Evolutionary conservation across 2,888 invertebrate genomes (phyloP), one percentile per base, ranked within the genome.

Genomic region (Charanyca ferruginea): DNA sequence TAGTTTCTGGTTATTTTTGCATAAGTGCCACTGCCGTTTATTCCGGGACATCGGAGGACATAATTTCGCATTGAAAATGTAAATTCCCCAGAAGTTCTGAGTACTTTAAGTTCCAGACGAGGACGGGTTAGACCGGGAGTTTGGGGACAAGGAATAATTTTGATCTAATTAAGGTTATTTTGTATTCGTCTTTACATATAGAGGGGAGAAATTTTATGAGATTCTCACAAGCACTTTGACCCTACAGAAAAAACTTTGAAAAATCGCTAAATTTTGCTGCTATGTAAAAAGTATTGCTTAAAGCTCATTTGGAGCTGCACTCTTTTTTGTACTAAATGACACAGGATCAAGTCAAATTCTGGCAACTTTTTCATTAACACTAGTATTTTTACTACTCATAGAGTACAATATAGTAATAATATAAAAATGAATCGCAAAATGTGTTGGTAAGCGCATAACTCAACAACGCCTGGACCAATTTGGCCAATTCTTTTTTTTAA

Each of bases 31-130:
- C 60, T 53, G 28, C 60, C 71, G 67, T 70, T 85, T 82, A 84
- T 86, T 83, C 77, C 79, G 79, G 73, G 70, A 87, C 85, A 87
- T 83, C 81, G 83, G 61, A 78, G 80, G 84, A 86, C 87, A 85
- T 87, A 87, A 88, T 87, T 87, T 85, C 75, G 65, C 87, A 87
- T 88, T 85, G 87, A 85, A 87, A 87, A 89, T 89, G 88, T 85
- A 87, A 89, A 88, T 88, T 79, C 77, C 57, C 18, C 45, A 54
- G 62, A 85, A 88, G 77, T 85, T 88, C 72, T 59, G 66, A 75
- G 81, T 78, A 79, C 84, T 85, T 81, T 71, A 84, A 85, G 77
- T 84, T 85, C 61, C 47, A 72, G 70, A 67, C 62, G 73, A 63
- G 57, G 66, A 59, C 45, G 62, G 51, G 62, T 53, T 70, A 61